Evolutionary conservation across 2,888 invertebrate species (phyloP), one percentile per base, ranked within the genome.

Genomic region (Torymus tubicola): DNA sequence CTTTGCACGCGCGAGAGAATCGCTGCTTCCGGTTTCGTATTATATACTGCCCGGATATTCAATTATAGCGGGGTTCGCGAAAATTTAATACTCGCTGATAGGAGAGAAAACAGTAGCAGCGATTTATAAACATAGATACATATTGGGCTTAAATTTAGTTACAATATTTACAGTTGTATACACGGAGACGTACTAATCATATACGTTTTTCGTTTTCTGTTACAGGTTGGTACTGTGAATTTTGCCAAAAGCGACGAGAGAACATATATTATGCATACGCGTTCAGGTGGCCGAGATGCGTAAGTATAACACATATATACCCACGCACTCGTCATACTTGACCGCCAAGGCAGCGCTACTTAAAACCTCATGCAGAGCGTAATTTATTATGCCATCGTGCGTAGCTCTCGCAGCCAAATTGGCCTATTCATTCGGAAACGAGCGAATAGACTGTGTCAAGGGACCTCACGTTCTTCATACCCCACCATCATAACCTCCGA

Each of bases 21-120:
- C 67, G 78, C 67, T 58, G 50, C 76, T 64, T 73, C 73, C 73
- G 64, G 55, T 55, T 13, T 63, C 52, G 63, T 18, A 10, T 21
- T 18, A 10, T 21, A 21, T 8, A 8, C 42, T 8, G 42, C 42
- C 42, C 42, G 42, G 42, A 42, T 42, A 42, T 42, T 42, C 42
- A 42, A 42, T 42, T 42, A 42, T 5, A 3, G 31, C 31, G 31
- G 42, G 42, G 8, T 42, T 42, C 8, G 42, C 42, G 42, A 42
- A 42, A 42, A 42, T 42, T 42, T 42, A 42, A 8, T 8, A 42
- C 42, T 5, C 1, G 42, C 42, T 8, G 42, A 8, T 42, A 8
- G 8, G 8, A 42, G 42, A 42, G 10, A 42, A 42, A 5, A 8
- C 8, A 42, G 42, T 5, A 42, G 1, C 42, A 8, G 1, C 42